Evolutionary conservation across 2,113 vertebrate species (phyloP).

Genomic region (Elaphurus davidianus): DNA sequence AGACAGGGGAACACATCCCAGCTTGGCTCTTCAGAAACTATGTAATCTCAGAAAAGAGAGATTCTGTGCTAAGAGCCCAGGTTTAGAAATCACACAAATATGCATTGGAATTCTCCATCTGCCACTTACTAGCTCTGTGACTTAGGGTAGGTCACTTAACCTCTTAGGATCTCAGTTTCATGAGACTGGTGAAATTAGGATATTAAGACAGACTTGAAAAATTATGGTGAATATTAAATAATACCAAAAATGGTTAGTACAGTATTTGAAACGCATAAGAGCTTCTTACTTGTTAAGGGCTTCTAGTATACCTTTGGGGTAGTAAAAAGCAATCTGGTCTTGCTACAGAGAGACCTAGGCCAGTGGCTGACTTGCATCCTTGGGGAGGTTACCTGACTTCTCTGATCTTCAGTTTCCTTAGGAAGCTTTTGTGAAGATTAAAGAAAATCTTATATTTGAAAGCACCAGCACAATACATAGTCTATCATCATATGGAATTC

Average conservation of each 20-base stretch:
- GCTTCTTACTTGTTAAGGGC: not conserved
- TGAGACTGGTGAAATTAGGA: not conserved
- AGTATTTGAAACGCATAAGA: not conserved
- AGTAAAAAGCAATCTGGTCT: not conserved
- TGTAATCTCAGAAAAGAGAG: not conserved
- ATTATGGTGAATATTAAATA: not conserved
- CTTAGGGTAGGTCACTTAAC: not conserved
- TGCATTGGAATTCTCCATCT: not conserved
- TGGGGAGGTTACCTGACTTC: not conserved
- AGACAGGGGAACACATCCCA: not conserved
- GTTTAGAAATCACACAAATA: not conserved
- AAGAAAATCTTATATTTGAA: not conserved
- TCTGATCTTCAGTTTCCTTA: not conserved
- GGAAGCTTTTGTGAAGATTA: not conserved
- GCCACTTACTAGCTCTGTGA: not conserved
- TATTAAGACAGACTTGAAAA: not conserved
- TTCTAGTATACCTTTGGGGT: not conserved
- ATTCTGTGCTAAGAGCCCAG: not conserved
- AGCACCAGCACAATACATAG: not conserved
- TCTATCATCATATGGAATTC: not conserved
- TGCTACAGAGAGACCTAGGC: not conserved
- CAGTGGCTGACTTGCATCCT: not conserved
- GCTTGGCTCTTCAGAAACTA: not conserved
- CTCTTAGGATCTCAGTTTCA: not conserved
- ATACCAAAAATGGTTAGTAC: not conserved